These are phyloP conservation scores for Formica selysi DNA, from an alignment of 1,140 invertebrate genomes.

Conservation along the genomic window DNA sequence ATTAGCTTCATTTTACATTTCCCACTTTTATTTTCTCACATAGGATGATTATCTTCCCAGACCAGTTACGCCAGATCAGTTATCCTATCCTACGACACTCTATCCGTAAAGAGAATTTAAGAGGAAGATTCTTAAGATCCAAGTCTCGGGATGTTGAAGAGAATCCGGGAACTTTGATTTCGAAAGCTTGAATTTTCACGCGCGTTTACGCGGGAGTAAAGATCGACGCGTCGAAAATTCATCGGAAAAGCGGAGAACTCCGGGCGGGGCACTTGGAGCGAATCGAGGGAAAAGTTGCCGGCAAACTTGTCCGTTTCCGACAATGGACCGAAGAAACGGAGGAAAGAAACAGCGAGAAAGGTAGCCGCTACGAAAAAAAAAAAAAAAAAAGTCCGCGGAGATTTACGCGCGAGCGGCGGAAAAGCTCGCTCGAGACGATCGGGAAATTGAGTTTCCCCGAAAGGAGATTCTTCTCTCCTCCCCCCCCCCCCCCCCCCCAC, in stretches of 20 bases:
- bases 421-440: conserved; percentile 39
- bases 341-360: conserved; percentile 42
- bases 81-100: too few species aligned
- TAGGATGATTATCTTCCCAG: too few species aligned
- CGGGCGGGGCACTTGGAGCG: conserved; percentile 46
- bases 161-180: conserved; percentile 23
- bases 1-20: too few species aligned
- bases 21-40: too few species aligned
- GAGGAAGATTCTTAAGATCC: not conserved
- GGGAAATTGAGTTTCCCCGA: conserved; percentile 54
- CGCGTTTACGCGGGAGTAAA: conserved; percentile 34
- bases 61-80: too few species aligned
- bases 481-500: too few species aligned
- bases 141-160: not conserved
- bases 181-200: conserved; percentile 54
- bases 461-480: conserved; percentile 18
- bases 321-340: conserved; percentile 45
- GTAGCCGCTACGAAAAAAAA: conserved; percentile 13
- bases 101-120: not conserved
- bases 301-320: conserved; percentile 34
- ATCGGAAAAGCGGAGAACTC: conserved; percentile 32
- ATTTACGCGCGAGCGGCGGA: conserved; percentile 44
- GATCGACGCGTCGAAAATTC: conserved; percentile 36
- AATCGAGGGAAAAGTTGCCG: conserved; percentile 49
- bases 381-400: conserved; percentile 16